Percentiles rank a stretch among this genome's conserved stretches.
These are phyloP conservation scores for Drosophila paramelanica DNA, from an alignment of 2,888 invertebrate species.

Conservation along the genomic window DNA sequence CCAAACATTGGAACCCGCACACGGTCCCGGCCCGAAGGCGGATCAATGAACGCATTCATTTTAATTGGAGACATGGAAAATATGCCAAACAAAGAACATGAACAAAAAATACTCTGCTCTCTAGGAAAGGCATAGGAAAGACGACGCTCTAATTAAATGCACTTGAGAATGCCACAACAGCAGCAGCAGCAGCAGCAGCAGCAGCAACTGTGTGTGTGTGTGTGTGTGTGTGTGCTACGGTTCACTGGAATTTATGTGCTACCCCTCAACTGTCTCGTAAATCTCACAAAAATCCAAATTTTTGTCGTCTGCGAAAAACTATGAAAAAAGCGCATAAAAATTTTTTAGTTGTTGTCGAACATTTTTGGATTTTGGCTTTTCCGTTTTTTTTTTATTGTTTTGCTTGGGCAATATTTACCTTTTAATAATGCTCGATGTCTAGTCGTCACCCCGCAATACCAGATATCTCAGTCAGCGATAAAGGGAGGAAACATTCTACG, in stretches of 20 bases:
- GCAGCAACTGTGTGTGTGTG: slow-evolving; percentile 8
- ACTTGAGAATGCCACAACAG: slow-evolving; percentile 68
- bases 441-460: slow-evolving; percentile 48
- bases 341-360: slow-evolving; percentile 69
- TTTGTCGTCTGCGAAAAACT: slow-evolving; percentile 46
- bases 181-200: slow-evolving; percentile 28
- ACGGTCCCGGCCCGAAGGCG: slow-evolving; percentile 36
- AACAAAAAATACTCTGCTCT: slow-evolving; percentile 30
- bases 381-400: slow-evolving; percentile 56
- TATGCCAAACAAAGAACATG: slow-evolving; percentile 71
- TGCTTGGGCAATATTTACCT: slow-evolving; percentile 74
- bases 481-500: slow-evolving; percentile 4
- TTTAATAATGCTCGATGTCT: slow-evolving; percentile 71
- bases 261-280: slow-evolving; percentile 75
- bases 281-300: slow-evolving; percentile 60
- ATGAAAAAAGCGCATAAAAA: slow-evolving; percentile 69
- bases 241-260: slow-evolving; percentile 72
- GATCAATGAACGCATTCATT: slow-evolving; percentile 82
- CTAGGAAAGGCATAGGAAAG: slow-evolving; percentile 47
- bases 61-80: slow-evolving; percentile 81
- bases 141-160: slow-evolving; percentile 74
- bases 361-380: slow-evolving; percentile 48
- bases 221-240: slow-evolving; percentile 37
- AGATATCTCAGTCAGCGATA: slow-evolving; percentile 25
- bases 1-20: slow-evolving; percentile 24